A percentile compares a stretch with the other conserved stretches of the same genome.
These are phyloP conservation scores for Aptenodytes forsteri DNA, from an alignment of 2,113 vertebrate species.

Conservation along the genomic window DNA sequence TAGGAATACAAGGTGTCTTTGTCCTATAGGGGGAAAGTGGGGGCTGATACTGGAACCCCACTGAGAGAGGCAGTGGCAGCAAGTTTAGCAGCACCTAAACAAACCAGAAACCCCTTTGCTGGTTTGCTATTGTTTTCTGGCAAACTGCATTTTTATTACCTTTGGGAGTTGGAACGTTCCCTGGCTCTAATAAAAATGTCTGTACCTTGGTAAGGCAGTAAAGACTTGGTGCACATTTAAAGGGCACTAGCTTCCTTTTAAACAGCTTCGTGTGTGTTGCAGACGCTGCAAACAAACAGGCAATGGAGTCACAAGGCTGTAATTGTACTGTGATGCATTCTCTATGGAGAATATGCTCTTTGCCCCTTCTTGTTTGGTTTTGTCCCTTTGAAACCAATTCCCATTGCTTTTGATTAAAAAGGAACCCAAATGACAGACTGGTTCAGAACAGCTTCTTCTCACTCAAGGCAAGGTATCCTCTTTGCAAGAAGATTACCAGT, in stretches of 20 bases:
- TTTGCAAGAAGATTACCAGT: not conserved
- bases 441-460: not conserved
- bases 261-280: not conserved
- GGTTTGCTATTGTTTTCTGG: not conserved
- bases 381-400: not conserved
- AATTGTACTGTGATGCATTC: not conserved
- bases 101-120: not conserved
- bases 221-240: not conserved
- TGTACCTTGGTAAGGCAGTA: not conserved
- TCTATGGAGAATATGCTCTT: not conserved
- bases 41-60: not conserved
- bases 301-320: not conserved
- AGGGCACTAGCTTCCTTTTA: not conserved
- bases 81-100: not conserved
- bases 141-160: not conserved
- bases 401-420: not conserved
- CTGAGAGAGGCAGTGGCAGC: not conserved
- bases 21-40: not conserved
- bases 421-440: not conserved
- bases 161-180: slow-evolving; percentile 17
- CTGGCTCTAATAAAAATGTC: not conserved
- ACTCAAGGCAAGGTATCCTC: not conserved
- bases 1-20: not conserved
- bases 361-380: not conserved
- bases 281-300: not conserved